Evolutionary conservation across 1,140 invertebrate genomes (phyloP).

Genomic region (Zaprionus capensis): DNA sequence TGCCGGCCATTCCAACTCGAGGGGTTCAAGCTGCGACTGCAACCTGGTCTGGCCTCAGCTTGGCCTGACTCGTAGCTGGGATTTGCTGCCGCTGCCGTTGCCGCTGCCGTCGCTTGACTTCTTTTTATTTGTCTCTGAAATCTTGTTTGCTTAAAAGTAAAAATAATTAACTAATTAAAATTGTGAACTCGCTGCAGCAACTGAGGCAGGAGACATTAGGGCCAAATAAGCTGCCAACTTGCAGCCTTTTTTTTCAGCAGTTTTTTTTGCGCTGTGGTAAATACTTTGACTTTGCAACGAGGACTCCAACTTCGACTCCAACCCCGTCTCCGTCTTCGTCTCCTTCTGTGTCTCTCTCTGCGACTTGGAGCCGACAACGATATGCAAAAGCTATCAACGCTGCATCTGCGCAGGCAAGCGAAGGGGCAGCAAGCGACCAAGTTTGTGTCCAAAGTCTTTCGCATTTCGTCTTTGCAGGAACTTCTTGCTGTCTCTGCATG

Average conservation of each 20-base stretch:
- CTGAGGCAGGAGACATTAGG: slow-evolving; percentile 62
- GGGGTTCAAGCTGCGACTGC: slow-evolving; percentile 55
- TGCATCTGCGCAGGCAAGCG: slow-evolving; percentile 58
- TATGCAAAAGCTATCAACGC: slow-evolving; percentile 81
- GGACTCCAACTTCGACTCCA: slow-evolving; percentile 6
- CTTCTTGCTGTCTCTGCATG: slow-evolving; percentile 34
- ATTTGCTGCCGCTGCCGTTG: slow-evolving; percentile 31
- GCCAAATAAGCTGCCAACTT: slow-evolving; percentile 80
- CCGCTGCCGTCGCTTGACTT: slow-evolving; percentile 19
- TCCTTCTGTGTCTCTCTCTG: slow-evolving; percentile 17
- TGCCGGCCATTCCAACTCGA: slow-evolving; percentile 60
- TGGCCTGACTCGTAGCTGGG: slow-evolving; percentile 7
- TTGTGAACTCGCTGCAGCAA: slow-evolving; percentile 65
- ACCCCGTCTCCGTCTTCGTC: not conserved
- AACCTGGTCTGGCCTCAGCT: slow-evolving; percentile 20
- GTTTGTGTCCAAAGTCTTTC: slow-evolving; percentile 58
- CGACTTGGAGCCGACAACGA: slow-evolving; percentile 55
- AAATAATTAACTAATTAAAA: slow-evolving; percentile 84
- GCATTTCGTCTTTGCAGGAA: slow-evolving; percentile 50
- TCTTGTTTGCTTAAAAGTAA: slow-evolving; percentile 83
- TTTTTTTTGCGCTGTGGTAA: slow-evolving; percentile 43
- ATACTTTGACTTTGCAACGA: slow-evolving; percentile 50
- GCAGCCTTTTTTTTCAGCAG: slow-evolving; percentile 33
- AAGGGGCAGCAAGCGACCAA: slow-evolving; percentile 34
- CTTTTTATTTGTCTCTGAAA: slow-evolving; percentile 79